These are phyloP conservation scores for Eubucco bourcierii DNA, from an alignment of 2,113 vertebrate genomes.

Conservation along the genomic window DNA sequence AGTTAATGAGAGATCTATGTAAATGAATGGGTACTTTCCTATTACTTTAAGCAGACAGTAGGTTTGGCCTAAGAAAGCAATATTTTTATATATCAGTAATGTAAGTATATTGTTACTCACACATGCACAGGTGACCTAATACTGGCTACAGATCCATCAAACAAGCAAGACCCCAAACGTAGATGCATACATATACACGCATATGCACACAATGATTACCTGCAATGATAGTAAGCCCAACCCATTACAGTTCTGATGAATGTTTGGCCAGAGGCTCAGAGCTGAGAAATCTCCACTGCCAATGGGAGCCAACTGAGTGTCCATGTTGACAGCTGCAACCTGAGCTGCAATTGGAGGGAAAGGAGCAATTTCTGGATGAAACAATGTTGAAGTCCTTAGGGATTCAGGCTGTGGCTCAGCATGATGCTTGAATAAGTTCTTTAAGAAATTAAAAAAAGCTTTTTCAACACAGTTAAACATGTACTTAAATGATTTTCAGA, in stretches of 20 bases:
- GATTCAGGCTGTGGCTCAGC: neutral
- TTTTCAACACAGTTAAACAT: neutral
- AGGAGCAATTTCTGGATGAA: neutral
- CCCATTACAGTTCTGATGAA: neutral
- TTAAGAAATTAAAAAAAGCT: neutral
- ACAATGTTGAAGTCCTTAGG: neutral
- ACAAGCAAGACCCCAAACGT: accelerated
- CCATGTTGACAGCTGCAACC: constrained; percentile 2
- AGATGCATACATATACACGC: accelerated
- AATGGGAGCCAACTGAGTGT: neutral
- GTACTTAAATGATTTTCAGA: neutral
- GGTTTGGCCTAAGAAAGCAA: neutral
- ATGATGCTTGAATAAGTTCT: neutral
- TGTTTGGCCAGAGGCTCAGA: neutral
- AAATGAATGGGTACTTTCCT: neutral
- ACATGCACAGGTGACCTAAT: neutral
- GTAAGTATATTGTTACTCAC: neutral
- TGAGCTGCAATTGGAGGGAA: neutral
- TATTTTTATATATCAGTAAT: neutral
- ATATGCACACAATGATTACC: neutral
- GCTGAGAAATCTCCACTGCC: neutral
- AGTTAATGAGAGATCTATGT: neutral
- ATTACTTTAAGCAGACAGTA: neutral
- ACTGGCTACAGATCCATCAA: neutral
- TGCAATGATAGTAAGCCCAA: neutral